Base-by-base conservation (phyloP, 2,888 invertebrate species). In the Allygus modestus region DNA sequence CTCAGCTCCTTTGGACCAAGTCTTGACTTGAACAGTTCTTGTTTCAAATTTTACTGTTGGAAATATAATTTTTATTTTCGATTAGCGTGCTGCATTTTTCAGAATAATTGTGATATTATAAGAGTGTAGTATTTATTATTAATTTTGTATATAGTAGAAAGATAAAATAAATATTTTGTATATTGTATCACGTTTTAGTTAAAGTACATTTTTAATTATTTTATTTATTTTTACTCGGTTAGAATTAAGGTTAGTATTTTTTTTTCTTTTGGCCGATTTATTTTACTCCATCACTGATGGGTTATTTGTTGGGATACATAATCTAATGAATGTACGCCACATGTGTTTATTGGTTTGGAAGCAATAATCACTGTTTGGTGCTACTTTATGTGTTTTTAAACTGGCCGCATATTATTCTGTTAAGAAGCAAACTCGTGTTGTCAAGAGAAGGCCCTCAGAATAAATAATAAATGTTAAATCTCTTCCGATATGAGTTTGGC, bases 21-120 rank as follows among this genome's bases (percentile, higher is more conserved):
- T 77, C 77, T 77, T 77, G 77, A 77, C 23, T 77, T 77, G 77
- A 77, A 77, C 77, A 77, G 28, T 77, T 65, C 65, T 71, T 37
- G 37, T 71, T 71, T 71, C 20, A 71, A 71, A 71, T 23, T 65
- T 65, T 65, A 31, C 31, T 65, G 65, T 65, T 65, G 65, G 17
- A 28, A 65, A 65, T 28, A 65, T 58, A 1, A 20, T 20, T 58
- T 28, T 65, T 54, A 23, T 54, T 65, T 65, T 31, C 15, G 28
- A 65, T 33, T 41, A 71, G n/a, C 31, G 31, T 31, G 23, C 23
- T 71, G 71, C 71, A 71, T 71, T 71, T 71, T 71, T 41, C 71
- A 71, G 71, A 71, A 71, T 71, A 20, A 37, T 71, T 71, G 71
- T 71, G 71, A 71, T 71, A 71, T 71, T 37, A 41, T 41, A 71